Base-by-base conservation (phyloP, 35 echinoderm and acorn worm species). In the Stichopus chloronotus region DNA sequence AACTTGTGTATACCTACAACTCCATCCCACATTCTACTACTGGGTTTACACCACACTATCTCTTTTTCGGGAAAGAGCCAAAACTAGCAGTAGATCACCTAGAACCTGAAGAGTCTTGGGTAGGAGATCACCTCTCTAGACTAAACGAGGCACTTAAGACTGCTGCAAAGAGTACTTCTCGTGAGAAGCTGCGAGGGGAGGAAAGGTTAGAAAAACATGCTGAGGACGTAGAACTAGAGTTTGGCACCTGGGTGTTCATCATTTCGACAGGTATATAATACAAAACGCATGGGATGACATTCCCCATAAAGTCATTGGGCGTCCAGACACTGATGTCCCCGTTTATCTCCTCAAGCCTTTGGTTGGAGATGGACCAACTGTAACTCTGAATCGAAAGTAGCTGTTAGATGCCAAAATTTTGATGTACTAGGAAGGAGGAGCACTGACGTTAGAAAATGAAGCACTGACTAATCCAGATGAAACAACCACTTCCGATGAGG, bases 1-100 rank as follows among this genome's bases (percentile, higher is more conserved):
- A 90, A 74, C 61, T 96, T 19, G 71, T 96, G 8, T 96, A 82
- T 92, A 92, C 95, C 2, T 96, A 96, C 83, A 96, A 96, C 21
- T 61, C 58, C 30, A 95, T 94, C 13, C 92, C 92, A 9, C 96
- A 95, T 81, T 88, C 92, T 7, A 76, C 88, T 6, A 98, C 92
- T 25, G 96, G 96, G 7, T 98, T 94, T 65, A 59, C 94, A 4
- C 94, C 94, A 5, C 59, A 86, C 78, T 95, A 95, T 43, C 83
- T 95, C 17, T 92, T 97, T 25, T 97, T 97, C 82, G 91, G 94
- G 5, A 61, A 94, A 57, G 94, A 92, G 20, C 92, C 94, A 25
- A 91, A 57, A 20, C 54, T 95, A 17, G 94, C 96, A 87, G 81
- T 94, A 54, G 94, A 98, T 63, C 74, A 79, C 71, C 7, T 92